Base-by-base conservation (phyloP, 2,888 invertebrate species). In the Pachydiplax longipennis region DNA sequence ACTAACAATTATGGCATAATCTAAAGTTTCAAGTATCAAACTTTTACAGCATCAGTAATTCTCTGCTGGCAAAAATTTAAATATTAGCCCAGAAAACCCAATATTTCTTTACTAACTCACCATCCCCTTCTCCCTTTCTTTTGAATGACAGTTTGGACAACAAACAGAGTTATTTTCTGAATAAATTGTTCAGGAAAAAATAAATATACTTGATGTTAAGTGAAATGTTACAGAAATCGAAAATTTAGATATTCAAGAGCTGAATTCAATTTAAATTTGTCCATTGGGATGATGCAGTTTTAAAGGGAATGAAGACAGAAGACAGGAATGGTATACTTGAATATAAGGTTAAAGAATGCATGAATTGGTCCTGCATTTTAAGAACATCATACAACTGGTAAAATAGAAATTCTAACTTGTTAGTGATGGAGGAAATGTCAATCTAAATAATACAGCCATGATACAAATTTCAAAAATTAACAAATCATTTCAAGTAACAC, bases 71-170 rank as follows among this genome's bases (percentile, higher is more conserved):
- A 37, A 73, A 12, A 73, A 31, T 13, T 37, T 22, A 22, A 87
- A 35, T 87, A 37, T 37, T n/a, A 61, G 35, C 61, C 25, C 40
- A 22, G 35, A 61, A 61, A 65, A 87, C 61, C 87, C 87, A 58
- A 87, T 87, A 87, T 87, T 87, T 87, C 87, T 87, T 87, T 35
- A 87, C 22, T 87, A 87, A 87, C 73, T 31, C 37, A 87, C n/a
- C 87, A 87, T 61, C 48, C 87, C n/a, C 15, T 87, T 87, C 87
- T 37, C 61, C 44, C 87, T 61, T 35, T 87, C 31, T 65, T 87
- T 40, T 87, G 61, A 87, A 65, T 37, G 18, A 61, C 12, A 22
- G 13, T 61, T 87, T 65, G 61, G 53, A 87, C 65, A 61, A 37
- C 37, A 35, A 61, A 37, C 22, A 31, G 5, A 37, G 65, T 87